Percentiles rank a stretch among this genome's conserved stretches.
Evolutionary conservation across 2,797 vertebrate genomes (phyloP).

Genomic region (Enteromius radiatus): DNA sequence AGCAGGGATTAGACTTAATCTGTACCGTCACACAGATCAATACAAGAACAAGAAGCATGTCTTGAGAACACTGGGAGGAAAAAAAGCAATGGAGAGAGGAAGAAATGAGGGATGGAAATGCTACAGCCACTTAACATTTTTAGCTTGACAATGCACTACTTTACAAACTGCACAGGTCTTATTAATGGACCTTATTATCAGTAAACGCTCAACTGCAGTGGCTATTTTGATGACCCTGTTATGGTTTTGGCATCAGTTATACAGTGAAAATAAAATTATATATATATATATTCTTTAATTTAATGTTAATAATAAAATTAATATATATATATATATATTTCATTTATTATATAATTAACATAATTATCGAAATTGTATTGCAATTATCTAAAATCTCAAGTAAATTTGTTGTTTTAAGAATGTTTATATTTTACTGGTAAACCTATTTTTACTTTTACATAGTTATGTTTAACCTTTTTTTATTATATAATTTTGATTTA

Average conservation of each 20-base stretch:
- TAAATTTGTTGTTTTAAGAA: neutral
- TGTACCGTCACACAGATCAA: conserved; percentile 38
- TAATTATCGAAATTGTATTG: too few species aligned
- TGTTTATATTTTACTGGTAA: neutral
- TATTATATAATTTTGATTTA: neutral
- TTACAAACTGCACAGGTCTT: conserved; percentile 22
- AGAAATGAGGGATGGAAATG: neutral
- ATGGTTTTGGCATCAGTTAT: too few species aligned
- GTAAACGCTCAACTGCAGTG: neutral
- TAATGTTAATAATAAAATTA: too few species aligned
- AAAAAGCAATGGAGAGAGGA: neutral
- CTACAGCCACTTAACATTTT: conserved; percentile 13
- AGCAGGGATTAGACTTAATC: conserved; percentile 44
- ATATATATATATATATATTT: too few species aligned
- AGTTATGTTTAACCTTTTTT: neutral
- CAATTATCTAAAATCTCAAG: too few species aligned
- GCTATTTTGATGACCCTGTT: neutral
- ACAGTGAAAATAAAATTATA: neutral
- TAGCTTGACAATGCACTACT: conserved; percentile 9
- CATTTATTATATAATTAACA: too few species aligned
- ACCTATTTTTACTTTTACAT: neutral
- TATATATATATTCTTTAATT: too few species aligned
- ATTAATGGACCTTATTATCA: conserved; percentile 14
- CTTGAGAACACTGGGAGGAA: neutral
- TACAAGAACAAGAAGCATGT: conserved; percentile 20